Percentiles rank a stretch among this genome's conserved stretches.
phyloP scores from a whole-genome alignment of 2,797 vertebrate species.

The Tympanoctomys barrerae region DNA sequence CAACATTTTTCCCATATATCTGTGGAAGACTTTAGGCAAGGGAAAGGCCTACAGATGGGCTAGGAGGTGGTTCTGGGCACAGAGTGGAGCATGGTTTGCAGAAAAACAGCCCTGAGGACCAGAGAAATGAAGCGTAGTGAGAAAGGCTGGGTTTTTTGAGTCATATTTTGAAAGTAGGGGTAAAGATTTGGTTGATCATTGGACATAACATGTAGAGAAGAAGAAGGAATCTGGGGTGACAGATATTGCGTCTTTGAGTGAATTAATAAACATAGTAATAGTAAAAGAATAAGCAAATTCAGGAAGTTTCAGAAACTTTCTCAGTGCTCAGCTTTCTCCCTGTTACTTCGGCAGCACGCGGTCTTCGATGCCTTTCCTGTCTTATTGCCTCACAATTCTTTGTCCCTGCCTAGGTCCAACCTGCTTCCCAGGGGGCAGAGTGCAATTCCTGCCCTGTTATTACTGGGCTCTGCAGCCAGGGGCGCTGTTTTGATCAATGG shows the following conservation, averaged over 20 bases:
- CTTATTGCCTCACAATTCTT: not conserved
- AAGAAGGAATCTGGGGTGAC: not conserved
- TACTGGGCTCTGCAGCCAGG: not conserved
- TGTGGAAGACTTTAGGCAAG: not conserved
- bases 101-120: not conserved
- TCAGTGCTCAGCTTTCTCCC: not conserved
- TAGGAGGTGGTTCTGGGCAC: not conserved
- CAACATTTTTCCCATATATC: not conserved
- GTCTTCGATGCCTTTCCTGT: not conserved
- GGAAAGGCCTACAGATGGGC: not conserved
- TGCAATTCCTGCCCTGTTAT: not conserved
- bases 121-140: not conserved
- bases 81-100: not conserved
- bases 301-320: not conserved
- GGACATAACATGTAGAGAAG: not conserved
- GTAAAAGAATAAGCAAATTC: not conserved
- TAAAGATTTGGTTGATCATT: not conserved
- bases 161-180: not conserved
- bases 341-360: not conserved
- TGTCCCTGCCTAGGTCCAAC: not conserved
- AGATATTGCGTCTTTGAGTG: not conserved
- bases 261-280: not conserved
- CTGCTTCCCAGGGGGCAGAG: not conserved
- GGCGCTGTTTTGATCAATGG: not conserved
- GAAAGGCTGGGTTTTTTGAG: not conserved